Evolutionary conservation across 2,888 invertebrate species (phyloP), one percentile per base, ranked within the genome.

Genomic region (Ischnura elegans): DNA sequence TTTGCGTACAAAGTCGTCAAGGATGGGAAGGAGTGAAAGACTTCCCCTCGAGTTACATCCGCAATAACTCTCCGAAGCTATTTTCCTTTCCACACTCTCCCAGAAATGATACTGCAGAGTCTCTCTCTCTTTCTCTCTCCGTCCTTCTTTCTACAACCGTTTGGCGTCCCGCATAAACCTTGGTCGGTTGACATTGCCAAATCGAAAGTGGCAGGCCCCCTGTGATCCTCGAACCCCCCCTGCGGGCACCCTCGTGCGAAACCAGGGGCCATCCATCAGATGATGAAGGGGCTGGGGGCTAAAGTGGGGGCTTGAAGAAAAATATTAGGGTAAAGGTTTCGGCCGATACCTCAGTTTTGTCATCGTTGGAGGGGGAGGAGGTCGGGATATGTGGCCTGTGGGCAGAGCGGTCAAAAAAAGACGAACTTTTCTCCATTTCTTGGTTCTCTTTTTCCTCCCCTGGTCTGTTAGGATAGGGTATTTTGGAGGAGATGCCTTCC

Each of bases 21-120:
- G 61, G 61, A 61, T n/a, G 61, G 76, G 61, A 61, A 61, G 61
- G 76, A 76, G 76, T 36, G 76, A 36, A 47, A 76, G 76, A 76
- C 76, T 76, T 76, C 76, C 36, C 29, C 76, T 76, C 25, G 29
- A 29, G 36, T 76, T 76, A 36, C 36, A 29, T 3, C 36, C 29
- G 76, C 76, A 76, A 76, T 76, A 76, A 76, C 76, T 76, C 76
- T 76, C 76, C 29, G 76, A 19, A 13, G 36, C n/a, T 76, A 76
- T 76, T 76, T 76, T 13, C 76, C 61, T 61, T n/a, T n/a, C n/a
- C 61, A 16, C 61, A n/a, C 2, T 36, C 76, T 29, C 61, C 61
- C n/a, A 51, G 13, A 47, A 51, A 51, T 19, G 13, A 51, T 19
- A 51, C 51, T 51, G 51, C 51, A 51, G 51, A 2, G 16, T 51